phyloP scores from a whole-genome alignment of 2,888 invertebrate genomes.

The Aleiodes leptofemur region DNA sequence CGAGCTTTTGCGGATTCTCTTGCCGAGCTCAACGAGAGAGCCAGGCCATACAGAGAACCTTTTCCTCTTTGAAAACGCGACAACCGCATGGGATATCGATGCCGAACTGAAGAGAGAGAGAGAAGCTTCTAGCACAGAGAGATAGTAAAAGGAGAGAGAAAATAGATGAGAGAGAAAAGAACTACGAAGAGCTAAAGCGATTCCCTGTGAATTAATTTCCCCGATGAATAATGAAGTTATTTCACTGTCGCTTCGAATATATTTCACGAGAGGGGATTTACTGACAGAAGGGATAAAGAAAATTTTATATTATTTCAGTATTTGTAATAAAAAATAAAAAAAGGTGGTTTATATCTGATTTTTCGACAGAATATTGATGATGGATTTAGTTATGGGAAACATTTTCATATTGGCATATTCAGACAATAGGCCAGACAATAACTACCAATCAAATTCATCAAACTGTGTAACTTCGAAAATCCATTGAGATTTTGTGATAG shows the following conservation, averaged over 20 bases:
- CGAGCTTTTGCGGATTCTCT: conserved; percentile 10
- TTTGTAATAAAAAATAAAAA: background rate
- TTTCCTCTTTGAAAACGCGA: conserved; percentile 29
- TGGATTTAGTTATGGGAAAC: background rate
- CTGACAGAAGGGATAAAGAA: background rate
- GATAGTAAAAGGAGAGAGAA: conserved; percentile 28
- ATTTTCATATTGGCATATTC: background rate
- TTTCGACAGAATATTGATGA: too few relatives aligned
- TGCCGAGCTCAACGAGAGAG: background rate
- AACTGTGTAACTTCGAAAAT: conserved; percentile 48
- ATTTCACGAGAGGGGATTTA: conserved; percentile 26
- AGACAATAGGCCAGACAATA: background rate
- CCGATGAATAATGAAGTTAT: conserved; percentile 49
- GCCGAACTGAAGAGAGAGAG: conserved; percentile 30
- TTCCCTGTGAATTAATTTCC: conserved; percentile 44
- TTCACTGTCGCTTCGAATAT: conserved; percentile 34
- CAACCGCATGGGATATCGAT: conserved; percentile 40
- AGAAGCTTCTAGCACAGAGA: conserved; percentile 17
- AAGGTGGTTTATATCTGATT: background rate
- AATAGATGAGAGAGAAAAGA: conserved; percentile 42
- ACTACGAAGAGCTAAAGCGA: conserved; percentile 31
- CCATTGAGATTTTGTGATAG: conserved; percentile 56
- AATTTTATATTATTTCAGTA: conserved; percentile 5
- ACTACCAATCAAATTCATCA: conserved; percentile 3
- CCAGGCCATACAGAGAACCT: conserved; percentile 33